phyloP scores from a whole-genome alignment of 1,140 invertebrate species.

The Lepidostoma basale region DNA sequence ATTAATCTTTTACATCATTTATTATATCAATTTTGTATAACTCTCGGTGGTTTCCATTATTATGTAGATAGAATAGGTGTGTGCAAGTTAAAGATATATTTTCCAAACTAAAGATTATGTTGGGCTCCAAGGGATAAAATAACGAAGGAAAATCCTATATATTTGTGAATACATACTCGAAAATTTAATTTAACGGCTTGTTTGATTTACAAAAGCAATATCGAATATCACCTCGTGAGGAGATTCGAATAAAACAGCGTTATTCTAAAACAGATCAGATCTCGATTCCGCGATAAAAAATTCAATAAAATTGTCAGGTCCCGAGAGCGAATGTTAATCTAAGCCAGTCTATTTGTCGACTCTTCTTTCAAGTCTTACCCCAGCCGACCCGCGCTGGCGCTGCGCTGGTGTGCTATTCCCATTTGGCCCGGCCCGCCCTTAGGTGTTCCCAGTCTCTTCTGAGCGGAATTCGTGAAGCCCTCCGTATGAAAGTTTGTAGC shows the following conservation, averaged over 20 bases:
- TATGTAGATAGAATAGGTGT: too few relatives aligned
- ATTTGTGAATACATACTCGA: not conserved
- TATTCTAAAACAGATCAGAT: constrained; percentile 17
- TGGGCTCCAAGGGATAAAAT: too few relatives aligned
- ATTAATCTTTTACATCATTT: too few relatives aligned
- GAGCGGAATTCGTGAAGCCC: not conserved
- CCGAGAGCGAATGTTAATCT: constrained; percentile 27
- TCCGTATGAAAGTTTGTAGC: constrained; percentile 8
- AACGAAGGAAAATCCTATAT: too few relatives aligned
- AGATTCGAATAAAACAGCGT: constrained; percentile 8
- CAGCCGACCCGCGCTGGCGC: too few relatives aligned
- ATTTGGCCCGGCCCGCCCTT: not conserved
- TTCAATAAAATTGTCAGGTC: constrained; percentile 31
- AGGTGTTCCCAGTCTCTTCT: not conserved
- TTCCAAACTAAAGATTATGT: too few relatives aligned
- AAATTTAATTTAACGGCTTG: too few relatives aligned
- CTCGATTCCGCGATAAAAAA: constrained; percentile 16
- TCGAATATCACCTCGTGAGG: not conserved
- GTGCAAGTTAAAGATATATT: too few relatives aligned
- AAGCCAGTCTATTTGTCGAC: constrained; percentile 31
- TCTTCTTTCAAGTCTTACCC: not conserved
- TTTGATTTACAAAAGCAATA: not conserved
- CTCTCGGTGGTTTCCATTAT: too few relatives aligned
- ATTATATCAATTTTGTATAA: too few relatives aligned
- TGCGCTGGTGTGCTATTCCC: constrained; percentile 7